Base-by-base conservation (phyloP, 2,113 vertebrate species). In the Petromus typicus region DNA sequence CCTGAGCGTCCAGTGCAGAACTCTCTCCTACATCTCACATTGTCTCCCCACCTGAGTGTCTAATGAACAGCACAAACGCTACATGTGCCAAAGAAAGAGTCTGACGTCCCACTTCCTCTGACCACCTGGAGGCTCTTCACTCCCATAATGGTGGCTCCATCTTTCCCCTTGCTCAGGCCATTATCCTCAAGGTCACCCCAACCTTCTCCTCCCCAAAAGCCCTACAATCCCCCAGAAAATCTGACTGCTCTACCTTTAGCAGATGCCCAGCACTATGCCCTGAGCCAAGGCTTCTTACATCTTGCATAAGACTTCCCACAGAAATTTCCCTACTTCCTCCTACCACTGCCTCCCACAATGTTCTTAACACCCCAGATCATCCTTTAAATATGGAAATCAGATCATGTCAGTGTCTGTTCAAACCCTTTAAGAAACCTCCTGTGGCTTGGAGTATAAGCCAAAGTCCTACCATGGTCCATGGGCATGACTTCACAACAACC, bases 191-290 rank as follows among this genome's bases (percentile, higher is more conserved):
- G 1, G 45, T 43, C 93, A 82, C 6, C 54, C 78, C 17, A 51
- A 57, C n/a, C 57, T 32, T 61, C 59, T 75, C 64, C 37, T 2
- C 32, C 5, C 32, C 34, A 13, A 34, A 20, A 80, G 11, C 66
- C 73, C 43, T 32, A 48, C 17, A 37, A 57, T 7, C 23, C 66
- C 87, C 37, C 16, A 57, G 69, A 92, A 97, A 96, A 63, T 56
- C 57, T n/a, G 61, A 18, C 0, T 7, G 11, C 25, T 63, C 40
- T 4, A 51, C 17, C 1, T 27, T 48, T 59, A 22, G 56, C 79
- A 61, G 40, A 80, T 14, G 4, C 1, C 82, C 45, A 64, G 8
- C 5, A 34, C 51, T 23, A 45, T 4, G 3, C 54, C 82, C 3
- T 2, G 32, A 45, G 56, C 56, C 67, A 64, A 22, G 25, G 27